Evolutionary conservation across 2,113 vertebrate genomes (phyloP), one percentile per base, ranked within the genome.

Genomic region (Tachysurus fulvidraco): DNA sequence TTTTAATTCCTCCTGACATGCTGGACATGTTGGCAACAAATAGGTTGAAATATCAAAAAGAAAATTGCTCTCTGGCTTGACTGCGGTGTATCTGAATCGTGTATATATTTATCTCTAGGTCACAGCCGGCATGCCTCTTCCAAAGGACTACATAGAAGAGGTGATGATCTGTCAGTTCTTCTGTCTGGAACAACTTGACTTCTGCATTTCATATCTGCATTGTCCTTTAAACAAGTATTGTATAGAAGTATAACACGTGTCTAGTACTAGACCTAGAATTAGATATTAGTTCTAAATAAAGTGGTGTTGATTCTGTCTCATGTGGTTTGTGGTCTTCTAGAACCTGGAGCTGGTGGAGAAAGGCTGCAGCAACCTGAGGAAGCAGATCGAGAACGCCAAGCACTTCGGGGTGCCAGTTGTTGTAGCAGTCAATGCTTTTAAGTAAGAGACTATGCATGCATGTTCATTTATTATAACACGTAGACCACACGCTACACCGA

Each of bases 371-470:
- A 99, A 99, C 93, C 94, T 99, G 83, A 95, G 87, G 88, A 99
- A 99, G 90, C 98, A 99, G 93, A 97, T 99, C 36, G 95, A 98
- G 92, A 99, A 99, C 1, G 97, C 98, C 46, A 94, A 62, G 79
- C 85, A 95, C 82, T 99, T 99, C 80, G 98, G 98, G 1, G 95
- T 99, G 17, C 97, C 98, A 0, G 98, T 99, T 55, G 96, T 99
- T 0, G 97, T 99, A 74, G 98, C 97, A 2, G 96, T 99, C 76
- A 99, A 99, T 69, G 96, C 92, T 86, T 99, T 99, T 93, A 98
- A 96, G 98, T 99, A 92, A 96, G 97, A 52, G 8, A 3, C 23
- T 62, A 60, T 5, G n/a, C 50, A 17, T 4, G 69, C 19, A n/a
- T 12, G 4, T 2, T 14, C 13, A 52, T n/a, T 52, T 16, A 77